Base-by-base conservation (phyloP, 2,113 vertebrate species). In the Alectura lathami region DNA sequence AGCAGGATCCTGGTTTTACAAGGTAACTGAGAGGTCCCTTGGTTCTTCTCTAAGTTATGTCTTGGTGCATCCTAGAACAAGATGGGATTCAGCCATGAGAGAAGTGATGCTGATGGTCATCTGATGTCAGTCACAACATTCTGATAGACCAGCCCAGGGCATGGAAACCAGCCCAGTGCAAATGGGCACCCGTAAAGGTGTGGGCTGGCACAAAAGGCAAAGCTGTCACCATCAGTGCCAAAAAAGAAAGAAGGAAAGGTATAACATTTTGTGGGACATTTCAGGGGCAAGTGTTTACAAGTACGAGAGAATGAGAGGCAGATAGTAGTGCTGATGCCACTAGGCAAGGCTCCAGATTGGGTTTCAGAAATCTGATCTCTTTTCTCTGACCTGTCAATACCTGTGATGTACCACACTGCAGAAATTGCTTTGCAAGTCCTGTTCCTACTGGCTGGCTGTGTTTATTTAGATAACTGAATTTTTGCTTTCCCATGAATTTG, bases 21-120 rank as follows among this genome's bases (percentile, higher is more conserved):
- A n/a, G 21, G 54, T 42, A 38, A 29, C 27, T 67, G 32, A n/a
- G 63, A 68, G 18, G 20, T 72, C 8, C 40, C 10, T 56, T 64
- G 4, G 24, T 8, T 60, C 36, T 66, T 86, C 62, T 20, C 32
- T 67, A 0, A 0, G 1, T 54, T 43, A 4, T 11, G 4, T 16
- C n/a, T 29, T 72, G 77, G 43, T 59, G 17, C 9, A 32, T 42
- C 8, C 20, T 17, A 63, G 51, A 51, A 32, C 42, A 42, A 14
- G 23, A 4, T n/a, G 73, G 32, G 4, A 2, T 14, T 38, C 17
- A 53, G 57, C 7, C 22, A 3, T 4, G 3, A 45, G 32, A 50
- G 73, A 74, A 38, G 9, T 26, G 10, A 4, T 54, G 32, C 36
- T 32, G 16, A 13, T 1, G 2, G 26, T 36, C 54, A 36, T 53